phyloP scores from a whole-genome alignment of 1,140 invertebrate species.

The Drosophila punjabiensis region DNA sequence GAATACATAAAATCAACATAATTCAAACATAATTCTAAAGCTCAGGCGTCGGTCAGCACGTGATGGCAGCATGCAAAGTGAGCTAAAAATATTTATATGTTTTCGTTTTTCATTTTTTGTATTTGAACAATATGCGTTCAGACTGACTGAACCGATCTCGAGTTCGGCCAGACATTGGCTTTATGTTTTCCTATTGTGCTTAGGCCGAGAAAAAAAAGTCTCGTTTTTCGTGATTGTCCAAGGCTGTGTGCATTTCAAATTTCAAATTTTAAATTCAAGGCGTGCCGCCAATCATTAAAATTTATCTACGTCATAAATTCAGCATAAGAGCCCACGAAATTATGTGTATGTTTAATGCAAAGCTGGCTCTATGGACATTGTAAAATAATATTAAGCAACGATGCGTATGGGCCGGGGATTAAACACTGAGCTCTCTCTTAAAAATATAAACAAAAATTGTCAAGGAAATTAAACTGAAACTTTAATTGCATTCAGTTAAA shows the following conservation, averaged over 20 bases:
- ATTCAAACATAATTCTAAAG: conserved; percentile 62
- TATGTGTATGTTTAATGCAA: conserved; percentile 23
- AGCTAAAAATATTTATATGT: conserved; percentile 52
- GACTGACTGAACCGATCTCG: conserved; percentile 25
- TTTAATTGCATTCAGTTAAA: conserved; percentile 22
- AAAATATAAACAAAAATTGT: conserved; percentile 1
- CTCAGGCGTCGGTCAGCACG: conserved; percentile 49
- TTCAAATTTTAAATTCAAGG: conserved; percentile 77
- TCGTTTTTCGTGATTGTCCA: conserved; percentile 45
- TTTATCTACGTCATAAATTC: conserved; percentile 77
- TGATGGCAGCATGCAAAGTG: conserved; percentile 68
- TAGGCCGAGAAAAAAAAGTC: not conserved
- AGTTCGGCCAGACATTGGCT: conserved; percentile 47
- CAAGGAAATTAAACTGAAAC: conserved; percentile 19
- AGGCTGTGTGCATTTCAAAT: conserved; percentile 62
- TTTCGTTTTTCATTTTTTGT: conserved; percentile 17
- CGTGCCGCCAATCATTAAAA: conserved; percentile 68
- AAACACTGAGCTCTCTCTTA: not conserved
- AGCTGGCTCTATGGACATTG: conserved; percentile 6
- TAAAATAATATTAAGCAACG: conserved; percentile 23
- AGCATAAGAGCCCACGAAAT: conserved; percentile 36
- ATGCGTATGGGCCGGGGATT: conserved; percentile 22
- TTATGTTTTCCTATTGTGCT: conserved; percentile 47
- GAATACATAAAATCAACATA: conserved; percentile 71
- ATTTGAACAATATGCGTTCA: conserved; percentile 19